Percentiles rank a stretch among this genome's conserved stretches.
Evolutionary conservation across 2,113 vertebrate genomes (phyloP).

Genomic region (Seriola rivoliana): DNA sequence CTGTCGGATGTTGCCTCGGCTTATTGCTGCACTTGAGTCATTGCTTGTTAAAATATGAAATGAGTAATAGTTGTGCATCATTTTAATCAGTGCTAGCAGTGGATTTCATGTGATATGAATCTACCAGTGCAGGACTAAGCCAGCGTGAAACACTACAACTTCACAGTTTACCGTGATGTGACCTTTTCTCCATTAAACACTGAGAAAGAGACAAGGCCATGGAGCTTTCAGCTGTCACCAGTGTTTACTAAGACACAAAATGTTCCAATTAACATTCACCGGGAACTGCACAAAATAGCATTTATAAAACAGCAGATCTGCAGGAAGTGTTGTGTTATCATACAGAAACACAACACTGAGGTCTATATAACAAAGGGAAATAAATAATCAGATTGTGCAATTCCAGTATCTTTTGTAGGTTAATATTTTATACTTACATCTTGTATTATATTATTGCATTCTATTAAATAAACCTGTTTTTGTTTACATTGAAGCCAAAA

Average conservation of each 20-base stretch:
- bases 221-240: conserved; percentile 14
- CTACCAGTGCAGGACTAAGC: conserved; percentile 6
- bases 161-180: conserved; percentile 4
- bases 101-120: conserved; percentile 17
- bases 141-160: conserved; percentile 4
- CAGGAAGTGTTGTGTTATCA: not conserved
- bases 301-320: not conserved
- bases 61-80: not conserved
- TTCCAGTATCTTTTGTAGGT: not conserved
- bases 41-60: conserved; percentile 9
- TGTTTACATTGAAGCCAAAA: not conserved
- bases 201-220: conserved; percentile 12
- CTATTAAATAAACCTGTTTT: not conserved
- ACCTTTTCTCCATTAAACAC: conserved; percentile 32
- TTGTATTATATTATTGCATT: not conserved
- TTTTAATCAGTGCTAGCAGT: not conserved
- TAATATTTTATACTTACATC: not conserved
- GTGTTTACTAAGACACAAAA: conserved; percentile 14
- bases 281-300: conserved; percentile 4
- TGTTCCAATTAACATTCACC: conserved; percentile 1
- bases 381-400: not conserved
- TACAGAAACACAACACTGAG: not conserved
- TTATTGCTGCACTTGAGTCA: not conserved
- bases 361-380: not conserved
- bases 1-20: not conserved